A percentile compares a stretch with the other conserved stretches of the same genome.
Conservation (phyloP, 2,113 vertebrate species). For the Marmota monax region DNA sequence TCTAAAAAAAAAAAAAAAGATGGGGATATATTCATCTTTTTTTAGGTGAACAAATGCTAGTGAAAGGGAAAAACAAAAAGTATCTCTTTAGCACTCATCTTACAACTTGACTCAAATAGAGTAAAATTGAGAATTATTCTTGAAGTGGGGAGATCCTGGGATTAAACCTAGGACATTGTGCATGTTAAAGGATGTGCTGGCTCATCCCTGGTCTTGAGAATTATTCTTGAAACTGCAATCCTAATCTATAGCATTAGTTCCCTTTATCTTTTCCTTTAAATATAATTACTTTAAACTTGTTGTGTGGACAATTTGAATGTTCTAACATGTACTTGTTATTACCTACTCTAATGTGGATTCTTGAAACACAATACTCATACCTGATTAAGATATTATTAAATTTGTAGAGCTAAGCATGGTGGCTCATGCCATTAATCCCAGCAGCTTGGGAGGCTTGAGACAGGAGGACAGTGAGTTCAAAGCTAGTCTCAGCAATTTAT, state of each 20-base stretch:
- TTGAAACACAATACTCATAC: conserved; percentile 78
- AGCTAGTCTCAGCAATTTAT: no score
- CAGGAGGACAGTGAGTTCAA: no score
- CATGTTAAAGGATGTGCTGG: not conserved
- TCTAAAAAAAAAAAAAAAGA: no score
- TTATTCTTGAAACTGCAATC: conserved; percentile 66
- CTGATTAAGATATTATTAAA: no score
- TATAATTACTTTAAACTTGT: conserved; percentile 87
- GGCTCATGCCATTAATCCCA: no score
- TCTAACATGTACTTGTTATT: conserved; percentile 86
- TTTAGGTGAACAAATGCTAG: not conserved
- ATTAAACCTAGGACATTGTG: not conserved
- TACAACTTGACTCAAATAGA: conserved; percentile 73
- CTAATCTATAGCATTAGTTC: conserved; percentile 24
- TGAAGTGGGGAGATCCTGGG: no score
- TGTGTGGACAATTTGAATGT: conserved; percentile 87
- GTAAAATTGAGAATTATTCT: not conserved
- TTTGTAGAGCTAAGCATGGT: no score
- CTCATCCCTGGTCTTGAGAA: not conserved
- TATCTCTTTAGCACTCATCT: not conserved
- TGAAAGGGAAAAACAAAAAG: not conserved
- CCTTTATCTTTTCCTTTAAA: conserved; percentile 80
- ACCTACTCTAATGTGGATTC: conserved; percentile 82
- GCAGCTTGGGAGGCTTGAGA: no score
- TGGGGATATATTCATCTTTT: not conserved